Conservation (phyloP, 37 sponge, comb jelly and placozoan species). For the Halichondria panicea region DNA sequence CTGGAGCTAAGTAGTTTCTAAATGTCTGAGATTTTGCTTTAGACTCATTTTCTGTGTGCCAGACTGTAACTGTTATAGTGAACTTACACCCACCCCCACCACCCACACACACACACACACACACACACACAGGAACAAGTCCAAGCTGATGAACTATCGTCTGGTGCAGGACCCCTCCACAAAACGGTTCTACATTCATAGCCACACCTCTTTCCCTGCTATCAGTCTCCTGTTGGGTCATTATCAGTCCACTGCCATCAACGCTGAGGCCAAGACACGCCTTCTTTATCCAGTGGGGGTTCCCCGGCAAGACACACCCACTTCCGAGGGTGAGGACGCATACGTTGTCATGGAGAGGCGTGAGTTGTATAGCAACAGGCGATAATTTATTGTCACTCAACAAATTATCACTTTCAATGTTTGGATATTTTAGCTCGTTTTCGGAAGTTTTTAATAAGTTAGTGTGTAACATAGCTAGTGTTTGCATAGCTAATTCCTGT, state of each 20-base stretch:
- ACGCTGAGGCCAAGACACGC: slow-evolving; percentile 24
- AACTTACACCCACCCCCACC: slow-evolving; percentile 10
- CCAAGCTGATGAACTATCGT: slow-evolving; percentile 48
- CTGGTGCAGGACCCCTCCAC: slow-evolving; percentile 21
- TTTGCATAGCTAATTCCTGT: no score
- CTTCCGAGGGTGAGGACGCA: background rate
- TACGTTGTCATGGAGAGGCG: slow-evolving; percentile 30
- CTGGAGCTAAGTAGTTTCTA: background rate
- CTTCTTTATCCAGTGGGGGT: slow-evolving; percentile 40
- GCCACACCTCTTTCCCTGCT: slow-evolving; percentile 11
- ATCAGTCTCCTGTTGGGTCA: slow-evolving; percentile 9
- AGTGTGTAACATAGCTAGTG: no score
- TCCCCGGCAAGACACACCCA: background rate
- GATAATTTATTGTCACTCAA: no score
- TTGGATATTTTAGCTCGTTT: no score
- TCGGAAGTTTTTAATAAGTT: no score
- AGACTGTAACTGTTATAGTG: background rate
- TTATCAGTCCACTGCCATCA: slow-evolving; percentile 33
- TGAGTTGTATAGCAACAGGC: no score
- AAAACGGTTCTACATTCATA: slow-evolving; percentile 16
- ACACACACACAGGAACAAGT: slow-evolving; percentile 23
- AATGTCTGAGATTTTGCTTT: slow-evolving; percentile 3
- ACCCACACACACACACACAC: slow-evolving; percentile 11
- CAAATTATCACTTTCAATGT: no score
- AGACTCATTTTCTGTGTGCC: background rate